phyloP scores from a whole-genome alignment of 2,113 vertebrate genomes.

The Bucco capensis region DNA sequence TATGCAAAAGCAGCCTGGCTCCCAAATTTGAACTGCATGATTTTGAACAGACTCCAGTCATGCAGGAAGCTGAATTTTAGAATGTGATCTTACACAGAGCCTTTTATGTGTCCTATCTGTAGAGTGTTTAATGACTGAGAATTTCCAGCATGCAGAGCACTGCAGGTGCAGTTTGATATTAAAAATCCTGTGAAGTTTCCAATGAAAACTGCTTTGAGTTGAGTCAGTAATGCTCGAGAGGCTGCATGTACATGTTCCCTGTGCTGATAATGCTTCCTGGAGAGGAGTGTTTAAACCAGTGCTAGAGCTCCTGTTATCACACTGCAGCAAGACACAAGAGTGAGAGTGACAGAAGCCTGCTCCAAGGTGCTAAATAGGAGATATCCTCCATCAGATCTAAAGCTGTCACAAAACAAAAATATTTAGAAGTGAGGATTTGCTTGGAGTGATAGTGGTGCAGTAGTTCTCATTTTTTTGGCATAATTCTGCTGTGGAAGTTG shows the following conservation, averaged over 20 bases:
- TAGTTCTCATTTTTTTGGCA: background rate
- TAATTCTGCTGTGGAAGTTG: background rate
- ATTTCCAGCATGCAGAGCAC: background rate
- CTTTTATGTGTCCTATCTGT: background rate
- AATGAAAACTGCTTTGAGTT: background rate
- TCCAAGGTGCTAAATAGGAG: background rate
- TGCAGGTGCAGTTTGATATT: background rate
- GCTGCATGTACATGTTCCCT: background rate
- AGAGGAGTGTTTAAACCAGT: background rate
- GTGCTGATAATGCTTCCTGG: background rate
- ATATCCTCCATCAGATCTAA: fast-evolving
- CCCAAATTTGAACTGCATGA: background rate
- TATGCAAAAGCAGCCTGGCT: background rate
- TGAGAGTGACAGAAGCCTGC: background rate
- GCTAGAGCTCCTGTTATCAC: background rate
- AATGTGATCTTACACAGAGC: background rate
- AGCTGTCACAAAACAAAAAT: too few relatives aligned
- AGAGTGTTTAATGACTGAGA: background rate
- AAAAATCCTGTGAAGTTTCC: background rate
- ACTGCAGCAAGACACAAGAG: fast-evolving
- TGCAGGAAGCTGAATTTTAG: background rate
- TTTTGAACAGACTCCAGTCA: background rate
- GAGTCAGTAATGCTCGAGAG: background rate
- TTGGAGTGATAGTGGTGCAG: background rate
- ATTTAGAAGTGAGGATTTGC: background rate